Percentiles rank a stretch among this genome's conserved stretches.
These are phyloP conservation scores for Yponomeuta sedellus DNA, from an alignment of 2,888 invertebrate species.

Conservation along the genomic window DNA sequence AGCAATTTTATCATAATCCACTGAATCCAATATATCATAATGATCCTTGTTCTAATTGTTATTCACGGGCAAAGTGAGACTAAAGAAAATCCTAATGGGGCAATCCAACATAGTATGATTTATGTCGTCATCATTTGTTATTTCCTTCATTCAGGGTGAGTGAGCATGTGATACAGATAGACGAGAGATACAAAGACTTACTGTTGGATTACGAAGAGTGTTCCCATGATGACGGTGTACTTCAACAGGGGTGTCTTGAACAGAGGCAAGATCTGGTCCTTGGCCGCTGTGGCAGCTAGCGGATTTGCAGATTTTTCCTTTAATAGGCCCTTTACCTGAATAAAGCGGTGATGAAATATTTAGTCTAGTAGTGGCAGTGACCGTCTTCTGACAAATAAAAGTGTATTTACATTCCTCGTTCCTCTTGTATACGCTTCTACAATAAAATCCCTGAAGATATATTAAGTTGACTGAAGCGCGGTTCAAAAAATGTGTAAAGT, in stretches of 20 bases:
- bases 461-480: too few species aligned
- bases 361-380: background rate
- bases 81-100: too few species aligned
- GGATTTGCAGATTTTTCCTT: background rate
- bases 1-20: background rate
- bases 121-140: too few species aligned
- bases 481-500: too few species aligned
- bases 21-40: too few species aligned
- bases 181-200: background rate
- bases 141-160: too few species aligned
- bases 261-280: conserved; percentile 50
- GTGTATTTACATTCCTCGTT: background rate
- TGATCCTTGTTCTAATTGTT: background rate
- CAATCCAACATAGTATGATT: too few species aligned
- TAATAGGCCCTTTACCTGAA: background rate
- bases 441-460: too few species aligned
- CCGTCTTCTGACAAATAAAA: background rate
- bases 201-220: conserved; percentile 37
- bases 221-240: conserved; percentile 53
- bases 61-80: too few species aligned
- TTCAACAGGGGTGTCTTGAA: conserved; percentile 52
- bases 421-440: too few species aligned
- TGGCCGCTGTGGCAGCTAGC: background rate
- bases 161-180: background rate
- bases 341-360: background rate